A percentile compares a stretch with the other conserved stretches of the same genome.
These are phyloP conservation scores for Oncopeltus fasciatus DNA, from an alignment of 1,140 invertebrate genomes.

Conservation along the genomic window DNA sequence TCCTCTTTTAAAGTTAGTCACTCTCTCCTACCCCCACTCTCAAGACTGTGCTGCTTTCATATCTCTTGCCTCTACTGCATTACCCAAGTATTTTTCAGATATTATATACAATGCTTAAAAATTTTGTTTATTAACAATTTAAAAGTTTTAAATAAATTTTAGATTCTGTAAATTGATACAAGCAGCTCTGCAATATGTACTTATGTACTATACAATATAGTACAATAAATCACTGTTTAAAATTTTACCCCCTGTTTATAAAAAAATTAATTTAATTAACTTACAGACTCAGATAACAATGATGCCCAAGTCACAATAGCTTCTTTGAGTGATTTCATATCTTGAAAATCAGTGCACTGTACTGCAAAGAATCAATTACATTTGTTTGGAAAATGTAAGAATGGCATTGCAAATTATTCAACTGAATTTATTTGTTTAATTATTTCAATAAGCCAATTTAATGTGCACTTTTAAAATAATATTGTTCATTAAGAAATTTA, in stretches of 20 bases:
- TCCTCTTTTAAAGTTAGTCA: slow-evolving; percentile 36
- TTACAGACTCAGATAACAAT: not conserved
- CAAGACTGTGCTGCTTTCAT: slow-evolving; percentile 60
- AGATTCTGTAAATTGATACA: not conserved
- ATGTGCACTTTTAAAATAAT: not conserved
- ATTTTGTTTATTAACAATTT: not conserved
- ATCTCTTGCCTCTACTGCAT: slow-evolving; percentile 51
- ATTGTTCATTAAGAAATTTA: not conserved
- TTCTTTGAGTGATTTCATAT: too few relatives aligned
- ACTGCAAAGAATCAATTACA: not conserved
- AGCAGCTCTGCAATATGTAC: not conserved
- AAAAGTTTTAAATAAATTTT: not conserved
- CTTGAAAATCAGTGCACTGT: not conserved
- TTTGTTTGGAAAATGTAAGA: not conserved
- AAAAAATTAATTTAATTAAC: not conserved
- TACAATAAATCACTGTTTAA: not conserved
- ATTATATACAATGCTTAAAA: too few relatives aligned
- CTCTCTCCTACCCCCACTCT: slow-evolving; percentile 43
- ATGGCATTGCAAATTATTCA: not conserved
- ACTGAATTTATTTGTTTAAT: not conserved
- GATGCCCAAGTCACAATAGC: too few relatives aligned
- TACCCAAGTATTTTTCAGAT: slow-evolving; percentile 49
- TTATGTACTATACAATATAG: not conserved
- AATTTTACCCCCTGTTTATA: not conserved
- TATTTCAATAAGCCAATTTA: not conserved